These are phyloP conservation scores for Falco cherrug DNA, from an alignment of 2,797 vertebrate genomes.

Conservation along the genomic window DNA sequence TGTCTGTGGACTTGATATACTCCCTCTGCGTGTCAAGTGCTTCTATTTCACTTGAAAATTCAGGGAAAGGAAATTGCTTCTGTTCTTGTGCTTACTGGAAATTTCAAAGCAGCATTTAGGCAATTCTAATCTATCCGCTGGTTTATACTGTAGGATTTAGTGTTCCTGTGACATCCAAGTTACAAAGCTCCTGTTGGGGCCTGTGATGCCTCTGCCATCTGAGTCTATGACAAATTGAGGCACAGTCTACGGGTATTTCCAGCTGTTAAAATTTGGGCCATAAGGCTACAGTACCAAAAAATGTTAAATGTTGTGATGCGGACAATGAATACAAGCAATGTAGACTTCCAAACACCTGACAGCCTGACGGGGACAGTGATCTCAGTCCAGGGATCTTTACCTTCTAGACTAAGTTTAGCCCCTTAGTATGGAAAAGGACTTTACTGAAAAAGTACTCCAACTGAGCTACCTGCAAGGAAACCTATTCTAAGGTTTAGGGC, in stretches of 20 bases:
- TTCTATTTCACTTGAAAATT: background rate
- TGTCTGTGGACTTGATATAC: background rate
- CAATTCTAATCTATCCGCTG: background rate
- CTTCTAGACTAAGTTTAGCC: background rate
- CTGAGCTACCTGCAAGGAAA: background rate
- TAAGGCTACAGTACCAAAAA: background rate
- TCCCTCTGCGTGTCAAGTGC: background rate
- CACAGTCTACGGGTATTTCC: background rate
- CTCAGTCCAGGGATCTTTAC: background rate
- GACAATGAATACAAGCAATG: background rate
- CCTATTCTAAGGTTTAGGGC: background rate
- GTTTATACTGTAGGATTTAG: background rate
- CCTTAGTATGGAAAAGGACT: background rate
- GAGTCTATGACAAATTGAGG: background rate
- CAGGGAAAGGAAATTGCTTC: background rate
- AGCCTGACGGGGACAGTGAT: background rate
- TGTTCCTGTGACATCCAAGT: background rate
- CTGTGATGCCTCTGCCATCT: background rate
- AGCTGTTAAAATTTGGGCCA: background rate
- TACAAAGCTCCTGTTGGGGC: background rate
- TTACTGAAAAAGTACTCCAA: background rate
- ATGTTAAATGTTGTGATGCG: background rate
- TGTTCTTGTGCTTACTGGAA: background rate
- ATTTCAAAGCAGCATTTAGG: background rate
- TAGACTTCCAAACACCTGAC: background rate